phyloP scores from a whole-genome alignment of 2,888 invertebrate species.

The Drosophila stalkeri region DNA sequence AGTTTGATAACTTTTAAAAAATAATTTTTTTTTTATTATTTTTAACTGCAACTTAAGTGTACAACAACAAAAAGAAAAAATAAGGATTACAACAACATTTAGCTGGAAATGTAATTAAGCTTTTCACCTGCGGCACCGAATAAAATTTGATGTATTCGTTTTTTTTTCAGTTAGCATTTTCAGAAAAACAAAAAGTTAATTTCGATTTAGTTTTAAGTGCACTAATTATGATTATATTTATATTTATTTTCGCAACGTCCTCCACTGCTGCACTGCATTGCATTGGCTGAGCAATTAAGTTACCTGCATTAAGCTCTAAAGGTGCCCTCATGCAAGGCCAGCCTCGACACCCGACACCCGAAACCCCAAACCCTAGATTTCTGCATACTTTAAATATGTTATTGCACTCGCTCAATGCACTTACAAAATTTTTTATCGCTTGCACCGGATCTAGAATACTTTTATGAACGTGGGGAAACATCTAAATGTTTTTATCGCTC shows the following conservation, averaged over 20 bases:
- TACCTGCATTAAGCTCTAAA: constrained; percentile 13
- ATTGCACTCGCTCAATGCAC: constrained; percentile 51
- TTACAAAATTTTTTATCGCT: constrained; percentile 20
- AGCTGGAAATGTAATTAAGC: constrained; percentile 53
- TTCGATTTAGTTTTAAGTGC: constrained; percentile 58
- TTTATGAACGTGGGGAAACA: constrained; percentile 27
- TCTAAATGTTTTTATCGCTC: constrained; percentile 36
- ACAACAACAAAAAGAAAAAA: constrained; percentile 18
- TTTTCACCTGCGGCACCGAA: constrained; percentile 67
- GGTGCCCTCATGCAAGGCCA: not conserved
- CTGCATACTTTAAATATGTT: constrained; percentile 24
- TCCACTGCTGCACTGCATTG: constrained; percentile 27
- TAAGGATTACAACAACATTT: constrained; percentile 15
- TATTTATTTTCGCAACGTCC: constrained; percentile 50
- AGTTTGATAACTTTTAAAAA: constrained; percentile 48
- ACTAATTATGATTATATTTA: constrained; percentile 68
- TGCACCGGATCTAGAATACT: constrained; percentile 33
- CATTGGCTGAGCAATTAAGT: constrained; percentile 8
- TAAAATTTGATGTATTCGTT: constrained; percentile 39
- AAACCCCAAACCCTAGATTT: not conserved
- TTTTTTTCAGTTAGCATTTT: constrained; percentile 18
- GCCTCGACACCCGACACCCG: not conserved
- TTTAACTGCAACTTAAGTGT: constrained; percentile 49
- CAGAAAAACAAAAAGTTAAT: constrained; percentile 23
- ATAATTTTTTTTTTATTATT: constrained; percentile 46